Percentiles rank a stretch among this genome's conserved stretches.
Conservation (phyloP, 2,888 invertebrate genomes). For the Dasypolia templi region DNA sequence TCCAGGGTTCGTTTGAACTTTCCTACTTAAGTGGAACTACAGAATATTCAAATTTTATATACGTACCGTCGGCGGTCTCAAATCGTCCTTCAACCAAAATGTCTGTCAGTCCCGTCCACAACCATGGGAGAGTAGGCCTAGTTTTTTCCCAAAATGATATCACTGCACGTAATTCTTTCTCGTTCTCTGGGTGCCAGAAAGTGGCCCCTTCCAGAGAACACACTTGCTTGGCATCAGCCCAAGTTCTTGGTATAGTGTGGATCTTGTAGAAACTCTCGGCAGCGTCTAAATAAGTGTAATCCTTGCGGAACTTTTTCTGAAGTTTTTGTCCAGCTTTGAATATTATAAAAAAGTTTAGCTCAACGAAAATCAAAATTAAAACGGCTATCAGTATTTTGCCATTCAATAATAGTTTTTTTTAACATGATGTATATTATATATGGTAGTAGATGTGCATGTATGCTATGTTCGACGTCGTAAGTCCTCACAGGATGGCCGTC, state of each 20-base stretch:
- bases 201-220: conserved; percentile 79
- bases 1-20: neutral
- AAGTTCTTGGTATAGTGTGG: conserved; percentile 75
- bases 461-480: neutral
- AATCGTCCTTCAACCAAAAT: conserved; percentile 76
- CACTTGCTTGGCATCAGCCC: conserved; percentile 77
- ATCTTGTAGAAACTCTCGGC: conserved; percentile 81
- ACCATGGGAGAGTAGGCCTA: conserved; percentile 56
- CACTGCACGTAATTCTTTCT: conserved; percentile 72
- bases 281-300: conserved; percentile 77
- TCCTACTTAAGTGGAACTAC: neutral
- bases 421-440: too few species aligned
- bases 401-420: neutral
- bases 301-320: conserved; percentile 78
- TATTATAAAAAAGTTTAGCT: neutral
- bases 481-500: neutral
- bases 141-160: conserved; percentile 71
- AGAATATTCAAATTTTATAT: neutral
- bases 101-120: conserved; percentile 75
- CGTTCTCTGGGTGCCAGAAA: conserved; percentile 79
- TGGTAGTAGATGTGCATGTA: too few species aligned
- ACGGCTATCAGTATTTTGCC: neutral
- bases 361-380: neutral
- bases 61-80: conserved; percentile 74
- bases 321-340: conserved; percentile 75